phyloP scores from a whole-genome alignment of 2,888 invertebrate species.

The Hirudinaria manillensis region DNA sequence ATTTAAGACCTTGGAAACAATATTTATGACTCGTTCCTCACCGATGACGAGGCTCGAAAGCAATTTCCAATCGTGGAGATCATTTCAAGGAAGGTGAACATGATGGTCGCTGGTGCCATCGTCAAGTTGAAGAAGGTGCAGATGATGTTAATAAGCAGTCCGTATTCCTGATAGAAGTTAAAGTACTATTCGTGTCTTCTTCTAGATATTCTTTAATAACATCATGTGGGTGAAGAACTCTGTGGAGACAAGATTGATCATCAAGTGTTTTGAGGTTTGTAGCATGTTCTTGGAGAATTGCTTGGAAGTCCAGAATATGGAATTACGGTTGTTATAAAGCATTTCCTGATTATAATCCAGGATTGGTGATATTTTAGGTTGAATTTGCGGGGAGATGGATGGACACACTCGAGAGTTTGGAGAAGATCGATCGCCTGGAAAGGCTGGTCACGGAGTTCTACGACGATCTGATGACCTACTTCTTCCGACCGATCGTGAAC shows the following conservation, averaged over 20 bases:
- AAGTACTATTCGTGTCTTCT: background rate
- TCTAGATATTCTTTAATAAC: background rate
- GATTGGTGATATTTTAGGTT: background rate
- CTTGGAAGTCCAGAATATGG: too few species aligned
- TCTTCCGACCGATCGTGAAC: constrained; percentile 2
- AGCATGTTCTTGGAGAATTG: background rate
- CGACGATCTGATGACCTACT: constrained; percentile 14
- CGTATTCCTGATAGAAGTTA: background rate
- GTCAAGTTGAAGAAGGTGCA: background rate
- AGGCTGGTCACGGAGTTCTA: background rate
- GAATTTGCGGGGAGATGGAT: background rate
- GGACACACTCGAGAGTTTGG: background rate
- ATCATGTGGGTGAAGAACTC: background rate
- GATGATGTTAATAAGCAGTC: background rate
- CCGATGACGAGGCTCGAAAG: too few species aligned
- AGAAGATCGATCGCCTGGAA: constrained; percentile 7
- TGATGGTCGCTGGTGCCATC: too few species aligned
- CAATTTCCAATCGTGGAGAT: too few species aligned
- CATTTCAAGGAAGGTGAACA: too few species aligned
- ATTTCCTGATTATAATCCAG: too few species aligned
- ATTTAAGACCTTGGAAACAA: too few species aligned
- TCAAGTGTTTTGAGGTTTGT: background rate
- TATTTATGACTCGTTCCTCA: too few species aligned
- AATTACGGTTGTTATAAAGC: too few species aligned
- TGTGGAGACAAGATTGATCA: background rate